Base-by-base conservation (phyloP, 1,140 invertebrate genomes). In the Anastrepha ludens region DNA sequence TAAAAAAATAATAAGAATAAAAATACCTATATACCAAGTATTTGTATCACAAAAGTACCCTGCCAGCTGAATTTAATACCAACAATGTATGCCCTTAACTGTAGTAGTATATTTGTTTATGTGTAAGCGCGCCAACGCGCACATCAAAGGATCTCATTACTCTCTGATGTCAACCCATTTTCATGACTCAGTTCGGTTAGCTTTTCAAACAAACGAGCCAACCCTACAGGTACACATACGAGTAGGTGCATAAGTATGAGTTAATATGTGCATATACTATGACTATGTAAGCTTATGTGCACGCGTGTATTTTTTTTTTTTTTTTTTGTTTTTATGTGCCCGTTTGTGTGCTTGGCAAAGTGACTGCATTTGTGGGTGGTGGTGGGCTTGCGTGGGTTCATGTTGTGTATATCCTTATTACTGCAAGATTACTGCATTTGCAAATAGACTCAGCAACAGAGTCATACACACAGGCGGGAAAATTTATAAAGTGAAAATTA, bases 81-180 rank as follows among this genome's bases (percentile, higher is more conserved):
- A 29, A 29, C 29, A 29, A 29, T 41, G 4, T 29, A 67, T 67
- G 8, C 39, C n/a, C 7, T 39, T 29, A 65, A 5, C 6, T 47
- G 6, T n/a, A 78, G 50, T 0, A 55, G 74, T 81, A 5, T 47
- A 20, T 29, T 50, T 47, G 5, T 50, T 41, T 9, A 15, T 20
- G n/a, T 67, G n/a, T 2, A 17, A 50, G 20, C 0, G 74, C 47
- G 9, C 7, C 47, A 55, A 29, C 29, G 17, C n/a, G 74, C 47
- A 81, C 74, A 58, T 81, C 47, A 81, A 81, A 81, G 17, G 7
- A 5, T 81, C 20, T 81, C 47, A 55, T 29, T 81, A 81, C 74
- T 50, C 55, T 81, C 74, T 81, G 74, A 58, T 81, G 74, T 81
- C 74, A 81, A 81, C 74, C n/a, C 47, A 81, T 81, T 29, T 81